These are phyloP conservation scores for Nebria ingens DNA, from an alignment of 1,140 invertebrate species.

Conservation along the genomic window DNA sequence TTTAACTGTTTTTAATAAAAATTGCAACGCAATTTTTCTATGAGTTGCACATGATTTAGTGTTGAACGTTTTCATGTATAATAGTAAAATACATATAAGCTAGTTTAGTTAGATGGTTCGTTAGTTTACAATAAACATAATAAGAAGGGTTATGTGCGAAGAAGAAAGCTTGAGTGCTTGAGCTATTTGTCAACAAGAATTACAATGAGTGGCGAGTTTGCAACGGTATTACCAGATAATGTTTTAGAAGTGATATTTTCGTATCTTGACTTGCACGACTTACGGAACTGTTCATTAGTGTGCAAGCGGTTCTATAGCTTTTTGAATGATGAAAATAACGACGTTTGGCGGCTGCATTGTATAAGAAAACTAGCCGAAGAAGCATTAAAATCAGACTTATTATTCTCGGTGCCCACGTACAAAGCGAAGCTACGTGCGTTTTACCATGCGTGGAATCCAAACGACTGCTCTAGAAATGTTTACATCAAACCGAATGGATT, in stretches of 20 bases:
- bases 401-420: conserved; percentile 80
- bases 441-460: conserved; percentile 94
- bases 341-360: conserved; percentile 90
- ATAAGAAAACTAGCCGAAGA: conserved; percentile 79
- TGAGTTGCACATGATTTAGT: no score
- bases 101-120: neutral
- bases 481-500: conserved; percentile 96
- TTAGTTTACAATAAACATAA: conserved; percentile 4
- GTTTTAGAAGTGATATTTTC: conserved; percentile 92
- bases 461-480: conserved; percentile 94
- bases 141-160: conserved; percentile 4
- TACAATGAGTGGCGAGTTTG: conserved; percentile 27
- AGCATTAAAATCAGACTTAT: conserved; percentile 83
- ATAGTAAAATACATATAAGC: neutral
- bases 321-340: conserved; percentile 88
- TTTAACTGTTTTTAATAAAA: no score
- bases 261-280: conserved; percentile 76
- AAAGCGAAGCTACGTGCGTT: conserved; percentile 92
- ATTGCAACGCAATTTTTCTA: no score
- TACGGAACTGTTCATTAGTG: conserved; percentile 81
- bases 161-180: neutral
- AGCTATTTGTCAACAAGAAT: neutral
- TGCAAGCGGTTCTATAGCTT: conserved; percentile 90
- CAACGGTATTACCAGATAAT: conserved; percentile 50
- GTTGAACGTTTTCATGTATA: no score